A percentile compares a stretch with the other conserved stretches of the same genome.
Conservation (phyloP, 2,797 vertebrate species). For the Rhincodon typus region DNA sequence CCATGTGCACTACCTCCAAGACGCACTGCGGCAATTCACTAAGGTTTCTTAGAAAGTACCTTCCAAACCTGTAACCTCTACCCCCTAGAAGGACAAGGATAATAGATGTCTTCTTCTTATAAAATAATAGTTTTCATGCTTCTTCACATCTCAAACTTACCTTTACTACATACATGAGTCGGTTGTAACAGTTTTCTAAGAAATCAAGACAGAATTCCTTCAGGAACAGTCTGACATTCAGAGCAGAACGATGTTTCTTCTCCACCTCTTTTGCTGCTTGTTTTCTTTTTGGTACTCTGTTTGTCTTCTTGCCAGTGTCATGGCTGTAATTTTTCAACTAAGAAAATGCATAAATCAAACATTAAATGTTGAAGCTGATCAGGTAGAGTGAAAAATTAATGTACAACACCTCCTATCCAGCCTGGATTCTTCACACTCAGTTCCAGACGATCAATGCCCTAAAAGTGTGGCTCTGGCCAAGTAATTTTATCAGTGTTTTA, state of each 20-base stretch:
- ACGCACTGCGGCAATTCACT: not conserved
- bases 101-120: not conserved
- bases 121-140: not conserved
- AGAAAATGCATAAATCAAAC: not conserved
- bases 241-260: slow-evolving; percentile 68
- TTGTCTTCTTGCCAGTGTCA: slow-evolving; percentile 72
- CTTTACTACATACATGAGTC: slow-evolving; percentile 85
- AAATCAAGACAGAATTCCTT: slow-evolving; percentile 83
- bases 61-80: not conserved
- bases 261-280: slow-evolving; percentile 59
- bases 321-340: slow-evolving; percentile 84
- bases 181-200: slow-evolving; percentile 87
- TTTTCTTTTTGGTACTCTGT: slow-evolving; percentile 69
- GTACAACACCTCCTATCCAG: not conserved
- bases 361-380: slow-evolving; percentile 11
- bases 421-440: not conserved
- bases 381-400: not conserved
- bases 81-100: not conserved
- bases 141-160: slow-evolving; percentile 47
- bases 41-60: not conserved
- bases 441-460: not conserved
- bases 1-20: not conserved
- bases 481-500: not conserved
- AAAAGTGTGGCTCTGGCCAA: not conserved
- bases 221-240: slow-evolving; percentile 85